A percentile compares a stretch with the other conserved stretches of the same genome.
Conservation (phyloP, 2,113 vertebrate genomes). For the Urocolius indicus region DNA sequence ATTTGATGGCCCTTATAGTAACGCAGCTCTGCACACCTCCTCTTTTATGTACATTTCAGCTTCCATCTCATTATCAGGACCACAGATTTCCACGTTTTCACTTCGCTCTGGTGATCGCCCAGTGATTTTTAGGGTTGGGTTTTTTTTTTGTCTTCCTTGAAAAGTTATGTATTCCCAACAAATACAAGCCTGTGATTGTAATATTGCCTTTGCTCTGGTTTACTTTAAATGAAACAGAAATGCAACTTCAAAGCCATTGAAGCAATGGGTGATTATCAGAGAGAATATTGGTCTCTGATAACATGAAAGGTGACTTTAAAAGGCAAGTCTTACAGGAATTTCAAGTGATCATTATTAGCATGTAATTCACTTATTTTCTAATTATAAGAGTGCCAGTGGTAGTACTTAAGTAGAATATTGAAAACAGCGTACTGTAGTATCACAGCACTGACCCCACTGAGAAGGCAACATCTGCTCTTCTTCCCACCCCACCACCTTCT, state of each 20-base stretch:
- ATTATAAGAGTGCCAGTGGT: background rate
- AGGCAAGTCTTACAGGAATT: background rate
- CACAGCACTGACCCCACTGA: background rate
- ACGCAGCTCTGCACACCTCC: constrained; percentile 25
- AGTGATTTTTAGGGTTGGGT: background rate
- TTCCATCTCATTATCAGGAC: background rate
- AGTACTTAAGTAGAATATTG: background rate
- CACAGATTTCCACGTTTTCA: background rate
- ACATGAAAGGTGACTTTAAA: background rate
- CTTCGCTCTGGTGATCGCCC: background rate
- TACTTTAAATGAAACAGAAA: constrained; percentile 6
- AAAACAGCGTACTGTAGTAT: background rate
- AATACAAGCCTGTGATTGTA: background rate
- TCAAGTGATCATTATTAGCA: constrained; percentile 31
- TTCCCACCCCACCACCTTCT: background rate
- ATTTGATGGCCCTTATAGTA: background rate
- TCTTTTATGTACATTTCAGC: background rate
- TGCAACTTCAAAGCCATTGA: background rate
- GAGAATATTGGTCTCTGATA: background rate
- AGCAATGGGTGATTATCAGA: background rate
- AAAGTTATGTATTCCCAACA: background rate
- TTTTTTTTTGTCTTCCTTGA: background rate
- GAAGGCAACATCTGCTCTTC: background rate
- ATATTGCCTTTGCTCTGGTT: background rate
- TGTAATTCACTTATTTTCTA: constrained; percentile 21